Evolutionary conservation across 2,888 invertebrate genomes (phyloP).

Genomic region (Mycogona germanica): DNA sequence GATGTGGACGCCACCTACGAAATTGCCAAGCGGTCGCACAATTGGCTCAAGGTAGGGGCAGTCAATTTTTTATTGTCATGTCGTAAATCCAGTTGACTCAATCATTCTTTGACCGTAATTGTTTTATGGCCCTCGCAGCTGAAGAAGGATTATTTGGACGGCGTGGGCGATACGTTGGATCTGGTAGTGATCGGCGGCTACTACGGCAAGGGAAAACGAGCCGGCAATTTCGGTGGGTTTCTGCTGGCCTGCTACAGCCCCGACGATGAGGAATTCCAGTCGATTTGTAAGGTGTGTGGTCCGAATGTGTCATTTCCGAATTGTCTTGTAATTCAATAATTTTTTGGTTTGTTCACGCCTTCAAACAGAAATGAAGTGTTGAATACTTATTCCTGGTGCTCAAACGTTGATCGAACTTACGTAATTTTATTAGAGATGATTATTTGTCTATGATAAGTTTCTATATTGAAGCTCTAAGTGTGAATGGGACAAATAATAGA

Average conservation of each 20-base stretch:
- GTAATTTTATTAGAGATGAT: too few species aligned
- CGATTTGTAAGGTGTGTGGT: constrained; percentile 63
- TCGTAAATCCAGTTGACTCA: background rate
- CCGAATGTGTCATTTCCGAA: too few species aligned
- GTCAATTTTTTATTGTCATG: background rate
- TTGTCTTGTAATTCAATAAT: too few species aligned
- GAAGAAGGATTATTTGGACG: constrained; percentile 96
- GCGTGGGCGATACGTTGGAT: constrained; percentile 92
- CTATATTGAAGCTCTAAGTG: too few species aligned
- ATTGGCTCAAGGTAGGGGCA: constrained; percentile 62
- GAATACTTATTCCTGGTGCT: too few species aligned
- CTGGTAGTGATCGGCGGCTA: constrained; percentile 92
- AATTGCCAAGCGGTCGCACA: constrained; percentile 86
- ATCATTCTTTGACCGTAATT: too few species aligned
- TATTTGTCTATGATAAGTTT: too few species aligned
- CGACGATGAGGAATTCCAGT: constrained; percentile 81
- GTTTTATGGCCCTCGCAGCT: constrained; percentile 37
- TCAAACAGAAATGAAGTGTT: too few species aligned
- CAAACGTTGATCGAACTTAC: too few species aligned
- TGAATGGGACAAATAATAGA: too few species aligned
- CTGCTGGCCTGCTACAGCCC: constrained; percentile 86
- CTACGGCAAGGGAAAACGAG: constrained; percentile 80
- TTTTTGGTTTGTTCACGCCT: background rate
- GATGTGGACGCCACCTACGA: constrained; percentile 84
- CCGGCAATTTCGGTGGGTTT: constrained; percentile 90